Base-by-base conservation (phyloP, 2,113 vertebrate genomes). In the Thinocorus orbignyianus region DNA sequence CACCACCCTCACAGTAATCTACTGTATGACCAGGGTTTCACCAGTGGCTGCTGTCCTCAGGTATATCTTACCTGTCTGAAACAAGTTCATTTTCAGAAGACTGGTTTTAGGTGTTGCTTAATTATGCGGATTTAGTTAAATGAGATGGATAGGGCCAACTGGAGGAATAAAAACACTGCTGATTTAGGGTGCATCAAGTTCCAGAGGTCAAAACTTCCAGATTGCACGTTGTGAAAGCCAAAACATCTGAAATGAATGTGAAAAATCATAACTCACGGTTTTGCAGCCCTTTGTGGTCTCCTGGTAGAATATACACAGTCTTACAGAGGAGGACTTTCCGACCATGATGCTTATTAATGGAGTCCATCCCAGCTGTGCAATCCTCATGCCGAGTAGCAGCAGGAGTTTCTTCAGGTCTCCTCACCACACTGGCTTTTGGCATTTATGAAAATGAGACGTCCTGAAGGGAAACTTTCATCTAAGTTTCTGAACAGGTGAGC, bases 191-290 rank as follows among this genome's bases (percentile, higher is more conserved):
- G 10, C 65, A 22, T 58, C 22, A 41, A 17, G 18, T 80, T 88
- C 77, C 22, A 52, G 68, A 65, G 37, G 12, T 8, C 0, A 0
- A 91, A 84, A 61, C 37, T 51, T 80, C 26, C 8, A 44, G 14
- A 83, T 95, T 26, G 8, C 25, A 17, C 18, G 31, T 17, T 41
- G 31, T 76, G 66, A 74, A 88, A 82, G 58, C 37, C 41, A 42
- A 92, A 48, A 15, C 23, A 33, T 42, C n/a, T 69, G 48, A 57
- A 93, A 64, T 22, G 10, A 81, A 6, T 0, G 0, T 35, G 41
- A 16, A 46, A 73, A 92, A 77, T 48, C 3, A 0, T n/a, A 41
- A n/a, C 7, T 78, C 4, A 0, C 0, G 3, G 14, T 22, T 57
- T 61, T 72, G 30, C 23, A 96, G 51, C 35, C 14, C 14, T 65